Evolutionary conservation across 2,113 vertebrate species (phyloP), one percentile per base, ranked within the genome.

Genomic region (Oncorhynchus keta): DNA sequence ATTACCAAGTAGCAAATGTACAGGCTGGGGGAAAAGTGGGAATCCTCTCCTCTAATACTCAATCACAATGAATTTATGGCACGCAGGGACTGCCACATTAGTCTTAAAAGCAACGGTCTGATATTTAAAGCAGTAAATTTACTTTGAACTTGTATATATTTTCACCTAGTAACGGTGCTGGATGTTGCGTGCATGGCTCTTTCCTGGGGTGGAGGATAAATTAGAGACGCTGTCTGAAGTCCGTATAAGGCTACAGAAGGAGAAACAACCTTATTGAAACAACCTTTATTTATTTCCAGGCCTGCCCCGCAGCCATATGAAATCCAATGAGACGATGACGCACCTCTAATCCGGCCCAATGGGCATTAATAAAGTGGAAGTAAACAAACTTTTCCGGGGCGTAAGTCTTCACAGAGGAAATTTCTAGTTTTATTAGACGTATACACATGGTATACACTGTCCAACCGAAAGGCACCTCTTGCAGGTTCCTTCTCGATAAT

Each of bases 321-420:
- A 78, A 73, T 26, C 64, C 24, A 57, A 68, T 55, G n/a, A n/a
- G n/a, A n/a, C n/a, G n/a, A n/a, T n/a, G 49, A 18, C 74, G 71
- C 69, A 2, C 28, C 55, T 73, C 70, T 83, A 78, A 85, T 87
- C 81, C 84, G 73, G 74, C 32, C 78, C 81, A 59, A 5, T 18
- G 22, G 84, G 79, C 61, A 35, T 64, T 61, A 83, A 68, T 75
- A 79, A 79, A 32, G 79, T 73, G 49, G 51, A 73, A 79, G 73
- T 74, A 32, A 59, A 70, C n/a, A n/a, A 70, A 49, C n/a, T 5
- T n/a, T 12, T 72, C 76, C 69, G 39, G 70, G 1, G 30, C 4
- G 71, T 16, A 61, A 12, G 32, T 73, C 77, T 49, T 24, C 69
- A 61, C 30, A 67, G 66, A 68, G 85, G 78, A 79, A 39, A 39